phyloP scores from a whole-genome alignment of 1,140 invertebrate genomes.

The Pygmarrhopalites habei region DNA sequence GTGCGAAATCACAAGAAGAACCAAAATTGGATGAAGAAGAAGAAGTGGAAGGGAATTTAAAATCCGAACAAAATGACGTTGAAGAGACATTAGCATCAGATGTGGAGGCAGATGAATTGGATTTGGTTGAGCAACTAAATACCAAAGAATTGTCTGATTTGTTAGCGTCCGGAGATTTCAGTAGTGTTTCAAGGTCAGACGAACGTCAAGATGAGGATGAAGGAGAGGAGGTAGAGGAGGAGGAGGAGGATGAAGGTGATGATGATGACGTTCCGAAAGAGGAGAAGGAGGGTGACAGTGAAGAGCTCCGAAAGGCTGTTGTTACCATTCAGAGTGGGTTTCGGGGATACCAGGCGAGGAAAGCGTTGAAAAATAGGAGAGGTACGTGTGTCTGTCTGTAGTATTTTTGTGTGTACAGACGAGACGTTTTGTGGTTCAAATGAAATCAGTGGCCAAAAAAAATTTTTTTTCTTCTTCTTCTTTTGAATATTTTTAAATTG shows the following conservation, averaged over 20 bases:
- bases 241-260: background rate
- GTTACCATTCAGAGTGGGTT: conserved; percentile 67
- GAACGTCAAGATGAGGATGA: too few species aligned
- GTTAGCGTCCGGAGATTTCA: too few species aligned
- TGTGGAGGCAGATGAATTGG: too few species aligned
- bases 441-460: too few species aligned
- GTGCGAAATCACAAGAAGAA: background rate
- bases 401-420: background rate
- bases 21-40: background rate
- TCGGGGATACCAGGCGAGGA: conserved; percentile 61
- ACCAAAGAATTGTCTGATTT: too few species aligned
- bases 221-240: background rate
- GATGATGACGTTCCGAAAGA: background rate
- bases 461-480: too few species aligned
- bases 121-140: too few species aligned
- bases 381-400: background rate
- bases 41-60: background rate
- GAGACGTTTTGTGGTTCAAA: too few species aligned
- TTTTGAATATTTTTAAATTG: too few species aligned
- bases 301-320: conserved; percentile 48
- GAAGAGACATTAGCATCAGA: too few species aligned
- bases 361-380: conserved; percentile 47
- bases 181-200: too few species aligned
- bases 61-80: too few species aligned
- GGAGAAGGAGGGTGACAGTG: background rate